Evolutionary conservation across 2,113 vertebrate genomes (phyloP).

Genomic region (Chauna torquata): DNA sequence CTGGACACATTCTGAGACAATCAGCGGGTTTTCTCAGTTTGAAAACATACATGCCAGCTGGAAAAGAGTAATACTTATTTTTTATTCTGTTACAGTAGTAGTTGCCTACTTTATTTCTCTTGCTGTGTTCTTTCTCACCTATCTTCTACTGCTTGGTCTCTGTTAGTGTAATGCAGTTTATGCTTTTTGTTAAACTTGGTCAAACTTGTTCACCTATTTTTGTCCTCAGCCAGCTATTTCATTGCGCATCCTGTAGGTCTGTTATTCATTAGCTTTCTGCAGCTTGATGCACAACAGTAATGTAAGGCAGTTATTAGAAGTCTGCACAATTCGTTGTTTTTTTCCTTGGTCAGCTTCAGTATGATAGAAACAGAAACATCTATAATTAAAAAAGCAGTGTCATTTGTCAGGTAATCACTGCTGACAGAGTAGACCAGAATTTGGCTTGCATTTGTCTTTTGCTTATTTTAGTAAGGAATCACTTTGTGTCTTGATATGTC

Average conservation of each 20-base stretch:
- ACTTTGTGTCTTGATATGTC: background rate
- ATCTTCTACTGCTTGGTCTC: background rate
- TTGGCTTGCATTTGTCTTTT: background rate
- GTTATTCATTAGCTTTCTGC: background rate
- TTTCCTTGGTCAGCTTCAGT: background rate
- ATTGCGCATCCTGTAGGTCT: background rate
- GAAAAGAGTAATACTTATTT: background rate
- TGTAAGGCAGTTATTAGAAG: background rate
- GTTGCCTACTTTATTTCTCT: background rate
- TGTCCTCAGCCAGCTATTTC: background rate
- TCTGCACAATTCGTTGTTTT: background rate
- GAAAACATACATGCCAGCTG: background rate
- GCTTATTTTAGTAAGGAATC: background rate
- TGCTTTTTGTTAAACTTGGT: background rate
- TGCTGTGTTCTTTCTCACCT: background rate
- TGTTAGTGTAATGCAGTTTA: background rate
- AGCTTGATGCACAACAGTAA: background rate
- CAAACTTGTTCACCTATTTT: background rate
- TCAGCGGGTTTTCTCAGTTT: background rate
- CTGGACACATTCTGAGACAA: background rate
- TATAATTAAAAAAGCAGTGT: background rate
- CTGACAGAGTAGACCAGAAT: background rate
- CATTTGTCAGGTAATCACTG: background rate
- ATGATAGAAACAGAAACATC: background rate
- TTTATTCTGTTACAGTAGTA: background rate